phyloP scores from a whole-genome alignment of 2,888 invertebrate genomes.

The Lampropteryx suffumata region DNA sequence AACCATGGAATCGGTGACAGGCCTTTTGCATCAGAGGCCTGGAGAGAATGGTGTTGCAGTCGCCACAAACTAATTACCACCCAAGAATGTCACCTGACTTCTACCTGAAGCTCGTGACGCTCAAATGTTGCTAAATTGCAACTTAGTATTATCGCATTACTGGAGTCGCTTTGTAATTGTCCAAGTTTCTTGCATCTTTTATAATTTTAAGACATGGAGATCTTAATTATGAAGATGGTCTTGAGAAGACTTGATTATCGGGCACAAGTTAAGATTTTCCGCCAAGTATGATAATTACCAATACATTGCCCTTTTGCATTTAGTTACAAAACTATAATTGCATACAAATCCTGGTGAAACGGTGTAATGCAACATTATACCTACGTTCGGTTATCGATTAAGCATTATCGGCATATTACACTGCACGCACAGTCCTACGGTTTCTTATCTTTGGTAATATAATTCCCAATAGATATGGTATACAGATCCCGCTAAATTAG shows the following conservation, averaged over 20 bases:
- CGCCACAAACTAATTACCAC: conserved; percentile 36
- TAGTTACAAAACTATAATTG: too few relatives aligned
- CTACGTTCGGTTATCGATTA: too few relatives aligned
- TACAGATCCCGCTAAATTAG: too few relatives aligned
- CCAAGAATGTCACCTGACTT: conserved; percentile 35
- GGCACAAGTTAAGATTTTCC: too few relatives aligned
- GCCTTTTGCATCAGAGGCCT: conserved; percentile 15
- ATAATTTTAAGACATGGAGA: not conserved
- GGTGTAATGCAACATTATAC: too few relatives aligned
- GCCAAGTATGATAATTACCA: too few relatives aligned
- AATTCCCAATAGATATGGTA: too few relatives aligned
- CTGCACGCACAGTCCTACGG: too few relatives aligned
- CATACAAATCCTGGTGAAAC: not conserved
- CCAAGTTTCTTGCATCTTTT: not conserved
- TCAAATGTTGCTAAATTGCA: conserved; percentile 24
- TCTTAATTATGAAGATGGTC: conserved; percentile 4
- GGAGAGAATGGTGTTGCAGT: conserved; percentile 23
- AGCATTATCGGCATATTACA: too few relatives aligned
- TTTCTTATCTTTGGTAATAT: too few relatives aligned
- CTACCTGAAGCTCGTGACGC: conserved; percentile 11
- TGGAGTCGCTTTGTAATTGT: not conserved
- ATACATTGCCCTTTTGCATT: too few relatives aligned
- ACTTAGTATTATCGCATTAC: conserved; percentile 2
- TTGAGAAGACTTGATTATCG: too few relatives aligned
- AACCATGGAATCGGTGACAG: not conserved